Percentiles rank a stretch among this genome's conserved stretches.
phyloP scores from a whole-genome alignment of 2,888 invertebrate species.

The Drosophila neotestacea region DNA sequence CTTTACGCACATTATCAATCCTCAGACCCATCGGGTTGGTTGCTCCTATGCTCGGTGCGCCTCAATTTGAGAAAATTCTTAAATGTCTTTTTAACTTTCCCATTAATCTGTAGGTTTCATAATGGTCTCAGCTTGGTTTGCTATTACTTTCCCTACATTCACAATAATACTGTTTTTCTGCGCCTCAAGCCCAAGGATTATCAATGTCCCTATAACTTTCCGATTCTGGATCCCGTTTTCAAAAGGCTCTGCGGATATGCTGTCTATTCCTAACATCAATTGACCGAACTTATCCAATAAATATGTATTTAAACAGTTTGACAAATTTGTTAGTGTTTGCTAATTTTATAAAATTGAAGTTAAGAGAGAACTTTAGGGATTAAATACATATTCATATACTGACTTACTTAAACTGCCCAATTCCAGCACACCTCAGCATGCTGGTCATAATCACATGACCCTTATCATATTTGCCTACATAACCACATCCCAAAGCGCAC shows the following conservation, averaged over 20 bases:
- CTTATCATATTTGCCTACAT: constrained; percentile 67
- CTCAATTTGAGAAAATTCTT: too few relatives aligned
- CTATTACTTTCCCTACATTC: constrained; percentile 25
- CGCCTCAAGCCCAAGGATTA: constrained; percentile 7
- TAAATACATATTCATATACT: constrained; percentile 18
- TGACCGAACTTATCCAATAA: constrained; percentile 24
- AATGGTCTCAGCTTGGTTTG: constrained; percentile 43
- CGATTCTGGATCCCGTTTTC: constrained; percentile 19
- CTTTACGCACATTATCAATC: constrained; percentile 38
- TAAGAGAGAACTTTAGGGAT: constrained; percentile 26
- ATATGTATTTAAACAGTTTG: constrained; percentile 19
- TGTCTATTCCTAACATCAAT: constrained; percentile 1
- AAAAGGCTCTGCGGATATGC: constrained; percentile 36
- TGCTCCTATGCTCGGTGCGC: constrained; percentile 46
- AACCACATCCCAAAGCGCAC: constrained; percentile 68
- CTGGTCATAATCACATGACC: constrained; percentile 62
- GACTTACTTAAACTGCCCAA: not conserved
- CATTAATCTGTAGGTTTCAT: constrained; percentile 4
- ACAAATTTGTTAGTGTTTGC: constrained; percentile 15
- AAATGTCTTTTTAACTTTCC: not conserved
- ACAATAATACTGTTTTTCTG: not conserved
- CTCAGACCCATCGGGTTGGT: constrained; percentile 22
- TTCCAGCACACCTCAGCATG: constrained; percentile 24
- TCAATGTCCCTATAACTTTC: constrained; percentile 41
- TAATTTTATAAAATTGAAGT: not conserved